These are phyloP conservation scores for Aplysina aerophoba DNA, from an alignment of 37 sponge, comb jelly and placozoan genomes.

Conservation along the genomic window DNA sequence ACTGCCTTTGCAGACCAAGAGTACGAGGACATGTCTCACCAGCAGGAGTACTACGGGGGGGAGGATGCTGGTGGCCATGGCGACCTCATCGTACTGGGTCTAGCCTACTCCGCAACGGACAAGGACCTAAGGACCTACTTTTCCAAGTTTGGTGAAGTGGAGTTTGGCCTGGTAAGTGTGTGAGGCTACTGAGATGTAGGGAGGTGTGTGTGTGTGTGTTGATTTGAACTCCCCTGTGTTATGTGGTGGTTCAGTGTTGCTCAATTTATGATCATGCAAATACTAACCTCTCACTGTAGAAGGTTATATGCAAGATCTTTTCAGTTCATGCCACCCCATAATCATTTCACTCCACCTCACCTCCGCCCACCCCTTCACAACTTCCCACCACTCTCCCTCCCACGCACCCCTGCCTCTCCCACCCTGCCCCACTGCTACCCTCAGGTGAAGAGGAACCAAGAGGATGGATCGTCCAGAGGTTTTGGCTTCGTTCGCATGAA, in stretches of 20 bases:
- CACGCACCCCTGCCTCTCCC: background rate
- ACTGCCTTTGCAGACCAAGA: constrained; percentile 7
- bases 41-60: constrained; percentile 32
- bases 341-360: background rate
- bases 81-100: constrained; percentile 78
- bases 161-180: constrained; percentile 53
- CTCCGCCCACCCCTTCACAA: background rate
- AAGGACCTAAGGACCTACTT: constrained; percentile 75
- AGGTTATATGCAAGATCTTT: too few relatives aligned
- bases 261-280: too few relatives aligned
- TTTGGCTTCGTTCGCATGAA: constrained; percentile 85
- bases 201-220: background rate
- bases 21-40: background rate
- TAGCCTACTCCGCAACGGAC: constrained; percentile 64
- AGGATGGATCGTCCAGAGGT: constrained; percentile 65
- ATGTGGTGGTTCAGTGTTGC: too few relatives aligned
- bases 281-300: too few relatives aligned
- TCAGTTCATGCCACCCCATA: too few relatives aligned
- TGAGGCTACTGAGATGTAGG: background rate
- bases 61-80: background rate
- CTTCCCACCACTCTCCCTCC: background rate
- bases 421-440: too few relatives aligned
- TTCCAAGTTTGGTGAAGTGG: constrained; percentile 80
- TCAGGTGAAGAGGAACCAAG: constrained; percentile 75
- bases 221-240: too few relatives aligned